These are phyloP conservation scores for Rhagonycha lutea DNA, from an alignment of 2,888 invertebrate genomes.

Conservation along the genomic window DNA sequence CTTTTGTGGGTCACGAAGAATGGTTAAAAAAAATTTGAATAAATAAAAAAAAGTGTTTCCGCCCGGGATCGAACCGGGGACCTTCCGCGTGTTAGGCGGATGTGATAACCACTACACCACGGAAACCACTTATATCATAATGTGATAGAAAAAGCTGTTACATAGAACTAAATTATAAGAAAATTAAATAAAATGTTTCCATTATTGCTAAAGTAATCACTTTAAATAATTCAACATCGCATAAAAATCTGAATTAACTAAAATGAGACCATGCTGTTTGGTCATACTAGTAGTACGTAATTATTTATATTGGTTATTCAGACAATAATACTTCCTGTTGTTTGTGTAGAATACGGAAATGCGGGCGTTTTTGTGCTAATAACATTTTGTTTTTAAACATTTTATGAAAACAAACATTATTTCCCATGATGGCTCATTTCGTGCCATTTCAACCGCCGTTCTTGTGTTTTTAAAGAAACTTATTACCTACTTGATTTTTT, in stretches of 20 bases:
- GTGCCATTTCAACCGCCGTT: too few relatives aligned
- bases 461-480: too few relatives aligned
- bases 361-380: background rate
- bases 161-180: too few relatives aligned
- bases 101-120: constrained; percentile 91
- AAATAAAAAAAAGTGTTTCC: constrained; percentile 62
- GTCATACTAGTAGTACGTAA: background rate
- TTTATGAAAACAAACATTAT: background rate
- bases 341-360: background rate
- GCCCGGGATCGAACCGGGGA: constrained; percentile 89
- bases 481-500: too few relatives aligned
- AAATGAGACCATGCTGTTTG: too few relatives aligned
- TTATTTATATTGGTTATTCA: background rate
- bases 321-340: background rate
- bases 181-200: too few relatives aligned
- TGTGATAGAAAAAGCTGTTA: too few relatives aligned
- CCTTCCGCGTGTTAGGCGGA: constrained; percentile 91
- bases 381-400: background rate
- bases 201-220: too few relatives aligned
- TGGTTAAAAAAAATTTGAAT: background rate
- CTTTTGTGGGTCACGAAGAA: background rate
- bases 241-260: too few relatives aligned
- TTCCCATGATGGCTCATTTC: background rate
- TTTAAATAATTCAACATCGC: too few relatives aligned
- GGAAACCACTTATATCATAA: constrained; percentile 61